Evolutionary conservation across 2,888 invertebrate genomes (phyloP).

Genomic region (Rhagophthalmus giganteus): DNA sequence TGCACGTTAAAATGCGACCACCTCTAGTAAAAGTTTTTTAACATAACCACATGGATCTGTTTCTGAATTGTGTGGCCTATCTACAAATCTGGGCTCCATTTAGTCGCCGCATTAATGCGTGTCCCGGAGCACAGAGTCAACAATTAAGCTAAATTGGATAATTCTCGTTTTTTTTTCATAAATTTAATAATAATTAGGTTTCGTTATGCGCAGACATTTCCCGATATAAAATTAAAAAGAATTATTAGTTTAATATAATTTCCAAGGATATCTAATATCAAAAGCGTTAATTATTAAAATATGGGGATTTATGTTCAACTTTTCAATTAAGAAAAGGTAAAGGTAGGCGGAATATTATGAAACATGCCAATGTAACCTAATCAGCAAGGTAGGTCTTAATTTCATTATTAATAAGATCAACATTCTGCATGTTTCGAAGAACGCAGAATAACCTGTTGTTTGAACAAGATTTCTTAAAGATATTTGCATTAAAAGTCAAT

Average conservation of each 20-base stretch:
- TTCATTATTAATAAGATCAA: slow-evolving; percentile 27
- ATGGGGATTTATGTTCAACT: slow-evolving; percentile 16
- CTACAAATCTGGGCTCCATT: slow-evolving; percentile 48
- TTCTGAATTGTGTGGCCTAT: slow-evolving; percentile 47
- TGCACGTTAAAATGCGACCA: not conserved
- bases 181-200: slow-evolving; percentile 26
- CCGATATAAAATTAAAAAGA: slow-evolving; percentile 14
- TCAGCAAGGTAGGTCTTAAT: slow-evolving; percentile 25
- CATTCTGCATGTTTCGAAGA: slow-evolving; percentile 23
- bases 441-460: slow-evolving; percentile 17
- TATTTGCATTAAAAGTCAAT: slow-evolving; percentile 11
- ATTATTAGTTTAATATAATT: slow-evolving; percentile 9
- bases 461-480: slow-evolving; percentile 4
- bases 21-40: slow-evolving; percentile 4
- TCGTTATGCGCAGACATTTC: slow-evolving; percentile 20
- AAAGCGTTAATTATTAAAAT: slow-evolving; percentile 24
- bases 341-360: slow-evolving; percentile 18
- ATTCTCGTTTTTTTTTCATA: slow-evolving; percentile 29
- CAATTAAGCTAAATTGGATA: slow-evolving; percentile 38
- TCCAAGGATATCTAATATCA: slow-evolving; percentile 9
- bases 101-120: slow-evolving; percentile 48
- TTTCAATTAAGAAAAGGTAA: slow-evolving; percentile 19
- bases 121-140: slow-evolving; percentile 44
- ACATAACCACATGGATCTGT: slow-evolving; percentile 25
- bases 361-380: slow-evolving; percentile 18